Evolutionary conservation across 2,113 vertebrate genomes (phyloP), one percentile per base, ranked within the genome.

Genomic region (Amphiprion percula): DNA sequence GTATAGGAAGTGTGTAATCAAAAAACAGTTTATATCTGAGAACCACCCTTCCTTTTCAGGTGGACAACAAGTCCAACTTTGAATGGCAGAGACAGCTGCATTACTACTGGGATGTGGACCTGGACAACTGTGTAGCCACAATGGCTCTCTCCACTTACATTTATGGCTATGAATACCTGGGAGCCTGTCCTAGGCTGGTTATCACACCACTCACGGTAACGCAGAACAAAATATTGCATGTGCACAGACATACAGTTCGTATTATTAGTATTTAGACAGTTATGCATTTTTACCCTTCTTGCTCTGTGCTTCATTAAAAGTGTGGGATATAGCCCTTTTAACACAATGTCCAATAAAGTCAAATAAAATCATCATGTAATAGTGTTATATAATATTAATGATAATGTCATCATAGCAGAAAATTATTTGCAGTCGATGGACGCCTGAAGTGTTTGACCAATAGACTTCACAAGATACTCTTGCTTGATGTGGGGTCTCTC

Each of bases 71-170:
- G 10, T 84, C 92, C 17, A 95, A 93, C 84, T 98, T 96, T 88
- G 94, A 97, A 49, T 97, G 96, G 96, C 94, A 97, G 86, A 92
- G 94, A 69, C 94, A 97, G 60, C 88, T 96, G 44, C 92, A 94
- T 17, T 96, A 96, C 68, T 96, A 95, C 21, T 97, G 95, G 96
- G 93, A 96, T 39, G 16, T 95, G 16, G 94, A 95, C 63, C 14
- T 96, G 24, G 95, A 97, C 77, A 96, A 95, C 30, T 96, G 95
- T 77, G 87, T 96, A 19, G 96, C 95, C 50, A 93, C 83, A 68
- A 97, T 97, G 96, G 95, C 95, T 1, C 89, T 97, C 24, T 97
- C 95, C n/a, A 95, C 94, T 63, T 96, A 96, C 66, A 94, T 87
- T 16, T 97, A 96, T 33, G 95, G 92, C 55, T 96, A 96, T 56